Percentiles rank a stretch among this genome's conserved stretches.
Conservation (phyloP, 2,888 invertebrate genomes). For the Griposia aprilina region DNA sequence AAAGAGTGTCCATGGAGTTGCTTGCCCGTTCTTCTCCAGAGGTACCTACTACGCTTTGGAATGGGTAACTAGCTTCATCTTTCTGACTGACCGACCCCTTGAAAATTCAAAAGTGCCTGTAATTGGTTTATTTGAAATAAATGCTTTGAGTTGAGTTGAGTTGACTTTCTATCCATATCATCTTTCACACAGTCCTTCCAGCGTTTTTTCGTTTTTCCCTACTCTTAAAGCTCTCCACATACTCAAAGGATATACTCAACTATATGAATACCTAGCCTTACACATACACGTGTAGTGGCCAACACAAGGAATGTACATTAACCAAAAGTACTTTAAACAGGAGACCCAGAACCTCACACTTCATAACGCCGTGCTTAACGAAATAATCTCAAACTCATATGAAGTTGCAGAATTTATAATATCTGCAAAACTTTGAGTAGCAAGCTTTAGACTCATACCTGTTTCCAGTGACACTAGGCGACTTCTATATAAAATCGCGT, state of each 20-base stretch:
- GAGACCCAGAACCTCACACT: slow-evolving; percentile 49
- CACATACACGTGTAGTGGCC: neutral
- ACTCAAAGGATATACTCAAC: neutral
- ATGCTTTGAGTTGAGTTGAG: no score
- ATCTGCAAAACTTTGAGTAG: slow-evolving; percentile 64
- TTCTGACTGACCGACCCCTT: no score
- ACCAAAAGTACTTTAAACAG: slow-evolving; percentile 52
- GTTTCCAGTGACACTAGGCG: neutral
- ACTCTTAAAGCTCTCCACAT: neutral
- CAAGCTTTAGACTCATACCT: slow-evolving; percentile 49
- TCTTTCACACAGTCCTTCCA: no score
- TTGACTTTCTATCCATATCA: no score
- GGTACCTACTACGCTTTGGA: no score
- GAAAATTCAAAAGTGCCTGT: no score
- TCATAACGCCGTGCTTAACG: slow-evolving; percentile 44
- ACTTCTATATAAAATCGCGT: neutral
- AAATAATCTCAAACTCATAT: slow-evolving; percentile 66
- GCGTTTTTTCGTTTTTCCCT: neutral
- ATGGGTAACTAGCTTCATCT: no score
- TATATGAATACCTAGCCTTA: neutral
- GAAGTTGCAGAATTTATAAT: slow-evolving; percentile 72
- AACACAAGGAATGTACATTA: slow-evolving; percentile 35
- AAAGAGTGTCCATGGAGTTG: no score
- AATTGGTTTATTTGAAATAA: no score
- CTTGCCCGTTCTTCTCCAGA: no score